Evolutionary conservation across 1,140 invertebrate genomes (phyloP).

Genomic region (Popillia japonica): DNA sequence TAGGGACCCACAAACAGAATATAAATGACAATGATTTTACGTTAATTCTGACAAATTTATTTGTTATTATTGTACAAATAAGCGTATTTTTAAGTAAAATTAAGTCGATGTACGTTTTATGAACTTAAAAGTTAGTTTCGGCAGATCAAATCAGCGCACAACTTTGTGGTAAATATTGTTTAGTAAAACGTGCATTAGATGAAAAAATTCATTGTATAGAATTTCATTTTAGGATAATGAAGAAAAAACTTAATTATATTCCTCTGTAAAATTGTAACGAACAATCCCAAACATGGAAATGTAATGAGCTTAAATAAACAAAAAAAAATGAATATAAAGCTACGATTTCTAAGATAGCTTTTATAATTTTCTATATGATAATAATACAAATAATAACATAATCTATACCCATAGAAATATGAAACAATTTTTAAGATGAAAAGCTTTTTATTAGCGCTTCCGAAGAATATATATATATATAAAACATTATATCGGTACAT

Average conservation of each 20-base stretch:
- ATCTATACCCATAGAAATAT: neutral
- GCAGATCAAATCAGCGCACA: too few relatives aligned
- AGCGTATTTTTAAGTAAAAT: neutral
- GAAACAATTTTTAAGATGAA: neutral
- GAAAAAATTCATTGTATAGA: neutral
- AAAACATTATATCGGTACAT: too few relatives aligned
- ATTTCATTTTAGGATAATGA: neutral
- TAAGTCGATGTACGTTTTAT: too few relatives aligned
- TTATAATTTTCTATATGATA: slow-evolving; percentile 49
- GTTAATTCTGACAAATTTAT: neutral
- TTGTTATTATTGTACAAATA: neutral
- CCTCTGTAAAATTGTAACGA: neutral
- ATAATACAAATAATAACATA: neutral
- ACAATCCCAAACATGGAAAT: slow-evolving; percentile 43
- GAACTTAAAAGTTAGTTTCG: too few relatives aligned
- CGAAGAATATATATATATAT: neutral
- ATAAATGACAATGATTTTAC: neutral
- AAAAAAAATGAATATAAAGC: slow-evolving; percentile 28
- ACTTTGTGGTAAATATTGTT: too few relatives aligned
- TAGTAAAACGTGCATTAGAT: neutral
- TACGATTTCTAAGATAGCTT: slow-evolving; percentile 46
- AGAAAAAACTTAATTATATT: neutral
- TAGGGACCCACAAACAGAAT: neutral
- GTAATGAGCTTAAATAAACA: slow-evolving; percentile 47
- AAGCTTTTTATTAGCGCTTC: neutral